These are phyloP conservation scores for Pelodiscus sinensis DNA, from an alignment of 2,113 vertebrate species.

Conservation along the genomic window DNA sequence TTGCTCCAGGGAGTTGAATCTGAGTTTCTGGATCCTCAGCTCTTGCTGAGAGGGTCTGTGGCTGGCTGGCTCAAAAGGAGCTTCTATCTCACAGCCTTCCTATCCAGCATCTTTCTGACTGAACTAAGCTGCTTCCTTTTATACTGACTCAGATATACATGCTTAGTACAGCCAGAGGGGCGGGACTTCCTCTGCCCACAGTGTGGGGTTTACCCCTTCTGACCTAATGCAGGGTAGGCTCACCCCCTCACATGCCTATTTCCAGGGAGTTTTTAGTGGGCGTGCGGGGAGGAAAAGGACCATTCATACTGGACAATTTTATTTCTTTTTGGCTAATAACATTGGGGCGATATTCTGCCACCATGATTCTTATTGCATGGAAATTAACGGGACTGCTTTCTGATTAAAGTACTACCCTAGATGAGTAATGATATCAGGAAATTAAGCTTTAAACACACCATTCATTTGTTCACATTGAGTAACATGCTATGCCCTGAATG, in stretches of 20 bases:
- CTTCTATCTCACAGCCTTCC: too few species aligned
- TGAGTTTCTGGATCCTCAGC: too few species aligned
- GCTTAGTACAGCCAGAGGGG: too few species aligned
- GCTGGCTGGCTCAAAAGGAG: too few species aligned
- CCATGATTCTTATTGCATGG: background rate
- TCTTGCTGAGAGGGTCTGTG: too few species aligned
- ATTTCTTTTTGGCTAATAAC: background rate
- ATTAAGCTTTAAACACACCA: background rate
- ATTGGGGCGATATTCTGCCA: background rate
- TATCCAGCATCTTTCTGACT: too few species aligned
- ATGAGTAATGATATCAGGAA: background rate
- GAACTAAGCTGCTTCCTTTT: too few species aligned
- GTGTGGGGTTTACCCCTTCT: too few species aligned
- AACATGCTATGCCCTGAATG: background rate
- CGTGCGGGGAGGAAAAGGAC: background rate
- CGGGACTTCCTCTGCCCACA: too few species aligned
- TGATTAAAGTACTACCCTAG: rapidly evolving
- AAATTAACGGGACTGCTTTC: background rate
- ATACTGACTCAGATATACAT: too few species aligned
- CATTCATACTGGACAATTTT: background rate
- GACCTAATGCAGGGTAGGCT: too few species aligned
- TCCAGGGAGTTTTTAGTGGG: background rate
- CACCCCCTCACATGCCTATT: background rate
- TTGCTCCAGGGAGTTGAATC: too few species aligned
- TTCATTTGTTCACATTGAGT: background rate